Conservation (phyloP, 2,113 vertebrate species). For the Plecotus auritus region DNA sequence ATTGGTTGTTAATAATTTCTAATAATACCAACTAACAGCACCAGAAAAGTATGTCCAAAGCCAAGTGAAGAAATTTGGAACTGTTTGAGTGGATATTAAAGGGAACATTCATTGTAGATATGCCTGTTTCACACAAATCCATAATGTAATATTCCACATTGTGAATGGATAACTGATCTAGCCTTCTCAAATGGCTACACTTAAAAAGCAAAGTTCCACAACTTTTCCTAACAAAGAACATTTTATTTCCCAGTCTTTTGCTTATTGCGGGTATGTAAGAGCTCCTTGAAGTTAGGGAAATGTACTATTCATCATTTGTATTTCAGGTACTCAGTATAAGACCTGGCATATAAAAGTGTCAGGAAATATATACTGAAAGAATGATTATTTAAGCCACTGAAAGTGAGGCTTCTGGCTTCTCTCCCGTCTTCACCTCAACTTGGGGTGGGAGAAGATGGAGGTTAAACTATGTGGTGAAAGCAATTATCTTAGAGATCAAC, state of each 20-base stretch:
- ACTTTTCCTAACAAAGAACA: constrained; percentile 32
- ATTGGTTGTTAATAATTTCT: constrained; percentile 27
- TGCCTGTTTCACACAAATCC: neutral
- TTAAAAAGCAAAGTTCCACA: constrained; percentile 1
- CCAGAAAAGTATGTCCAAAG: neutral
- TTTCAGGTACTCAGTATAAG: neutral
- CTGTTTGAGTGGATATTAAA: neutral
- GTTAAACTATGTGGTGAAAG: neutral
- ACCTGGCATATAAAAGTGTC: neutral
- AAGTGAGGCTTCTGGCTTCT: constrained; percentile 18
- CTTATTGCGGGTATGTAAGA: neutral
- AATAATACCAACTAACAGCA: neutral
- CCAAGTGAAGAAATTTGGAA: neutral
- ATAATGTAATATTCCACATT: neutral
- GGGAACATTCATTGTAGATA: neutral
- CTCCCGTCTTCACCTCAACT: neutral
- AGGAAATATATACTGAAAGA: neutral
- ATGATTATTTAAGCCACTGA: neutral
- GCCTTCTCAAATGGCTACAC: neutral
- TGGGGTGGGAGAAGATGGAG: neutral
- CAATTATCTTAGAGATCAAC: neutral
- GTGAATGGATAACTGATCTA: neutral
- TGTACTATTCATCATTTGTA: neutral
- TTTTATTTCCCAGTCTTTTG: constrained; percentile 6
- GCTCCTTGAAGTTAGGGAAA: neutral